Evolutionary conservation across 2,888 invertebrate genomes (phyloP).

Genomic region (Keiferia lycopersicella): DNA sequence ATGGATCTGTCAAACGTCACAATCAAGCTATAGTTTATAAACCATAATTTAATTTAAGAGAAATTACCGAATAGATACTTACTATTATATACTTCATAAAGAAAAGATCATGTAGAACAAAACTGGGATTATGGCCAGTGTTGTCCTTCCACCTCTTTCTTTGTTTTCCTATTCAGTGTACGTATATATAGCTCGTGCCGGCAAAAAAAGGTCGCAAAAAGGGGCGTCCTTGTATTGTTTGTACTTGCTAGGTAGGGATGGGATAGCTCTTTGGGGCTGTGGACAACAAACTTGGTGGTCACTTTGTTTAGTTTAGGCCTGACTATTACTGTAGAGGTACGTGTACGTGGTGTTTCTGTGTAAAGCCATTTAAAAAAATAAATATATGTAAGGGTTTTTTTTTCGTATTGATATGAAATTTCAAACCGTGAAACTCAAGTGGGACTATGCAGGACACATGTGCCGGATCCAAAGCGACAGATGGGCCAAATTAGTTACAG

Average conservation of each 20-base stretch:
- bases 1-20: too few species aligned
- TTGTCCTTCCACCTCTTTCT: neutral
- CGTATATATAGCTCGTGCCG: neutral
- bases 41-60: too few species aligned
- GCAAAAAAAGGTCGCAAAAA: neutral
- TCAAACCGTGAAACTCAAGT: too few species aligned
- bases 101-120: neutral
- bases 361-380: too few species aligned
- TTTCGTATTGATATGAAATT: neutral
- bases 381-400: too few species aligned
- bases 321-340: neutral
- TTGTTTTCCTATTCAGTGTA: neutral
- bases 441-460: too few species aligned
- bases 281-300: conserved; percentile 3
- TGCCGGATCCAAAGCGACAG: too few species aligned
- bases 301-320: neutral
- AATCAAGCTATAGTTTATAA: too few species aligned
- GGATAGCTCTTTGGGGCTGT: neutral
- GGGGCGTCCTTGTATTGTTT: neutral
- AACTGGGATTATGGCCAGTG: neutral
- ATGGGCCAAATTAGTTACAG: too few species aligned
- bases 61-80: too few species aligned
- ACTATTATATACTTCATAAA: neutral
- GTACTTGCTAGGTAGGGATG: neutral
- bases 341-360: too few species aligned